Evolutionary conservation across 2,888 invertebrate species (phyloP).

Genomic region (Peribatodes rhomboidaria): DNA sequence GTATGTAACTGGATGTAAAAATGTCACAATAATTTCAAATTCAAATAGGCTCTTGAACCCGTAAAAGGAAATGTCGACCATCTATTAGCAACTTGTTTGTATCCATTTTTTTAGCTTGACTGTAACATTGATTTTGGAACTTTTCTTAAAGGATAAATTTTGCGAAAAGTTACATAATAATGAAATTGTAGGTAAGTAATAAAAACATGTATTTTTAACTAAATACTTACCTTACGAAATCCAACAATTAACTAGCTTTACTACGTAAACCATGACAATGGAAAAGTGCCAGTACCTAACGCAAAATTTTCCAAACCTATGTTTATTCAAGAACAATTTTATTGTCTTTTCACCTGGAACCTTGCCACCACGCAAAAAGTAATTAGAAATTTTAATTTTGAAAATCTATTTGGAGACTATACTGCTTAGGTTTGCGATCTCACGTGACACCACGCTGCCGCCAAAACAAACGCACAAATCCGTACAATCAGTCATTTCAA

Average conservation of each 20-base stretch:
- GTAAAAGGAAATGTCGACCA: conserved; percentile 43
- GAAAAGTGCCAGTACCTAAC: conserved; percentile 3
- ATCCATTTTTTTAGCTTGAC: not conserved
- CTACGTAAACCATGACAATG: conserved; percentile 17
- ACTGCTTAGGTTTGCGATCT: conserved; percentile 6
- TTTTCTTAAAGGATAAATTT: not conserved
- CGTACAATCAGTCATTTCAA: not conserved
- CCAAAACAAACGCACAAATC: conserved; percentile 3
- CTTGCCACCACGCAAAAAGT: conserved; percentile 41
- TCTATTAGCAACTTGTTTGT: too few species aligned
- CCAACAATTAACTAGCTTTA: too few species aligned
- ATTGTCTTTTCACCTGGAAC: conserved; percentile 37
- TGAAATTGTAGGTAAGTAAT: not conserved
- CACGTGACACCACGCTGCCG: conserved; percentile 14
- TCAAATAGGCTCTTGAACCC: conserved; percentile 52
- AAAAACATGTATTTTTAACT: not conserved
- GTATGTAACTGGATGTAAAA: conserved; percentile 36
- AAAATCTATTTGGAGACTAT: conserved; percentile 29
- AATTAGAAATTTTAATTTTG: conserved; percentile 42
- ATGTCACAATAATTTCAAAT: conserved; percentile 62
- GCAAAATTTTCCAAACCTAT: conserved; percentile 13
- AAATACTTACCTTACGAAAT: not conserved
- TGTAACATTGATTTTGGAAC: not conserved
- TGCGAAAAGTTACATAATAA: not conserved
- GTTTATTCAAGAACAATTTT: conserved; percentile 26